A percentile compares a stretch with the other conserved stretches of the same genome.
These are phyloP conservation scores for Chiloscyllium punctatum DNA, from an alignment of 2,797 vertebrate species.

Conservation along the genomic window DNA sequence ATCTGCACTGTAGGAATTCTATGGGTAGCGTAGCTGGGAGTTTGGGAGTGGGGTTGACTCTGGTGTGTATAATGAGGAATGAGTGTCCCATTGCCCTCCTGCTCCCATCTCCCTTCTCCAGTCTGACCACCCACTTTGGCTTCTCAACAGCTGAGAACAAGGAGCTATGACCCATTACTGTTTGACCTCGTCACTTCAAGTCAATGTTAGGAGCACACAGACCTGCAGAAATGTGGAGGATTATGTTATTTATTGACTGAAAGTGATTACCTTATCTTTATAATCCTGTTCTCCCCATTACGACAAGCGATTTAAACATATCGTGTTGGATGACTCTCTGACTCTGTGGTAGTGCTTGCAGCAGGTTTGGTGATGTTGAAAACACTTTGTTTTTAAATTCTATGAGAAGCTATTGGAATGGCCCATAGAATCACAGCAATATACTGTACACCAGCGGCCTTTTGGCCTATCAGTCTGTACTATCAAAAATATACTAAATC, in stretches of 20 bases:
- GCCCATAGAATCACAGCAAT: not conserved
- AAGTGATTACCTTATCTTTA: not conserved
- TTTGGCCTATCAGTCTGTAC: no score
- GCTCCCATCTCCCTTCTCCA: not conserved
- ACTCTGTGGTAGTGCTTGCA: no score
- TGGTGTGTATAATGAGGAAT: not conserved
- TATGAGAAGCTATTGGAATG: not conserved
- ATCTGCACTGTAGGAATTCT: no score
- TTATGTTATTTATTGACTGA: not conserved
- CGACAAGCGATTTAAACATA: no score
- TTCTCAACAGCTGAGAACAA: not conserved
- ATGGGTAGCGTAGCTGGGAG: no score
- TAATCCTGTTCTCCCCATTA: no score
- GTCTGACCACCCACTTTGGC: not conserved
- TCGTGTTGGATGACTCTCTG: no score
- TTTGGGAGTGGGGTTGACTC: not conserved
- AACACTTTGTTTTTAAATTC: not conserved
- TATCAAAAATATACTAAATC: no score
- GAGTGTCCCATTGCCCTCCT: not conserved
- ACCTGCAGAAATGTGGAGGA: not conserved
- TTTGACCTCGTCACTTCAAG: not conserved
- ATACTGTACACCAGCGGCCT: no score
- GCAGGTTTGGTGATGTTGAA: not conserved
- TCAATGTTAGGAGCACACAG: not conserved
- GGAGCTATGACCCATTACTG: not conserved